Conservation (phyloP, 2,888 invertebrate species). For the Neelides folsomi region DNA sequence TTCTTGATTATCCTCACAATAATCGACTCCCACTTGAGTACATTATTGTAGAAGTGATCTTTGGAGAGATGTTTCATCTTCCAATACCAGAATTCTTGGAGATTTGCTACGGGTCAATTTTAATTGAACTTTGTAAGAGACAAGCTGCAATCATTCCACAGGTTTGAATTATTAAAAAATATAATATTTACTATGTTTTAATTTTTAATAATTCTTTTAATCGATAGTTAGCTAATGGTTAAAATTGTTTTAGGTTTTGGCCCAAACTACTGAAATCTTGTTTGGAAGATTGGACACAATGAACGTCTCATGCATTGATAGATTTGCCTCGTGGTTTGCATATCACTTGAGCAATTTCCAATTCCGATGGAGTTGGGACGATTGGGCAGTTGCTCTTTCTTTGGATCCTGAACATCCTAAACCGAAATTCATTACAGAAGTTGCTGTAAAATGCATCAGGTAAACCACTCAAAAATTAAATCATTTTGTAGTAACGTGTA, state of each 20-base stretch:
- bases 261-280: constrained; percentile 93
- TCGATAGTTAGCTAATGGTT: neutral
- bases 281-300: constrained; percentile 92
- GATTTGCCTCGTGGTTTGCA: constrained; percentile 93
- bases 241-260: constrained; percentile 50
- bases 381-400: constrained; percentile 77
- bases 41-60: constrained; percentile 93
- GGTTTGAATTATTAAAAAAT: constrained; percentile 37
- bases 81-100: constrained; percentile 80
- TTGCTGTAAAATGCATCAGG: constrained; percentile 79
- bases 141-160: constrained; percentile 96
- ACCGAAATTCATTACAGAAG: constrained; percentile 86
- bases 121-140: constrained; percentile 92
- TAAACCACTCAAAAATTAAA: constrained; percentile 37
- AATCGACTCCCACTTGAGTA: constrained; percentile 92
- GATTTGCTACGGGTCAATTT: constrained; percentile 82
- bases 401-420: constrained; percentile 79
- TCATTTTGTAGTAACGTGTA: neutral
- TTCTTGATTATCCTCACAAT: constrained; percentile 83
- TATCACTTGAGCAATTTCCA: constrained; percentile 99
- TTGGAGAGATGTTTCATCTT: constrained; percentile 83
- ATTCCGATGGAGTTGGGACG: constrained; percentile 98
- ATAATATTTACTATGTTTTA: neutral
- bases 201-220: too few relatives aligned
- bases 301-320: constrained; percentile 92